Base-by-base conservation (phyloP, 2,888 invertebrate genomes). In the Lasioglossum morio region DNA sequence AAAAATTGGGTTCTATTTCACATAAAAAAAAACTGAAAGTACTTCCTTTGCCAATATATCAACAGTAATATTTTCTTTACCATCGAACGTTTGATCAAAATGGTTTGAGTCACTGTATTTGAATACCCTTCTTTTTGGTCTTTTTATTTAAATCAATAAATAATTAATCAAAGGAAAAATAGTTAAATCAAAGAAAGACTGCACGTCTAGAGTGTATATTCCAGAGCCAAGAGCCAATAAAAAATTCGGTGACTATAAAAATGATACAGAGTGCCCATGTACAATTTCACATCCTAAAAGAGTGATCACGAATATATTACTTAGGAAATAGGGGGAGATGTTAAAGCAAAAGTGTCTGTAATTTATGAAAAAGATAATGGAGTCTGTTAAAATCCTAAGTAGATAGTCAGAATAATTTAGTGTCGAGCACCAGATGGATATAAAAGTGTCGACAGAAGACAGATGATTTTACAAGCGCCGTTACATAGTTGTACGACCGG, bases 401-500 rank as follows among this genome's bases (percentile, higher is more conserved):
- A 30, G 14, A 30, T 30, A 16, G n/a, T 14, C 27, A 27, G 30
- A 63, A 30, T 30, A 63, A 63, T 16, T 63, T 30, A 16, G 30
- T 63, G 16, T 16, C n/a, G 16, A 16, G 12, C 12, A 16, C 30
- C 27, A 60, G 63, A 63, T 30, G 63, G 7, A 16, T 30, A 63
- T 30, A 63, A 27, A 63, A 60, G 60, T 27, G 27, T 16, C 63
- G 27, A 27, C 27, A 0, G 4, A 30, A 30, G 63, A 30, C 30
- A 63, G 30, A 63, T 7, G 27, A 30, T 63, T 63, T 63, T 63
- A 30, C 63, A 63, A 30, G 27, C 16, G 63, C 63, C 27, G 63
- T 30, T 63, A 63, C 63, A 63, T 63, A 30, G 63, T 63, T 63
- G 63, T 16, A 63, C 63, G 63, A 63, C 63, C 63, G 63, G 63